Conservation (phyloP, 35 echinoderm and acorn worm genomes). For the Anneissia japonica region DNA sequence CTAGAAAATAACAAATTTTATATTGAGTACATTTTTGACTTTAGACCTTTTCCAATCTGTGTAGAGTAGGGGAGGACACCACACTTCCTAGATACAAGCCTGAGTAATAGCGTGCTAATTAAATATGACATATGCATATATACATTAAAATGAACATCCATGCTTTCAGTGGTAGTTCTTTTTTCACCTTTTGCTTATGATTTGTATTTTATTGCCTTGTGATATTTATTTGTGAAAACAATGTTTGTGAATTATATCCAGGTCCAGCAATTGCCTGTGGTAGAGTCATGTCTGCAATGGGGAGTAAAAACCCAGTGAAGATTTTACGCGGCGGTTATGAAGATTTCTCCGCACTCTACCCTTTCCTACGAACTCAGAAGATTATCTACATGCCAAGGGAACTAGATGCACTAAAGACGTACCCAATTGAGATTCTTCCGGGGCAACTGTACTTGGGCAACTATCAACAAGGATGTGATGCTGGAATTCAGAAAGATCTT, state of each 20-base stretch:
- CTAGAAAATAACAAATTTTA: too few relatives aligned
- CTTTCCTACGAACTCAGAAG: slow-evolving; percentile 91
- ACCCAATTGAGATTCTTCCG: slow-evolving; percentile 87
- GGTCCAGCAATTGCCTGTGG: slow-evolving; percentile 75
- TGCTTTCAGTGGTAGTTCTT: too few relatives aligned
- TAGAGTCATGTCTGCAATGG: slow-evolving; percentile 82
- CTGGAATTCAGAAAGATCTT: slow-evolving; percentile 67
- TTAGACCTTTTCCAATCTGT: too few relatives aligned
- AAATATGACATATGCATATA: too few relatives aligned
- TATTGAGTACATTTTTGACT: too few relatives aligned
- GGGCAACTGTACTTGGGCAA: slow-evolving; percentile 81
- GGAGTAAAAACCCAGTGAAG: slow-evolving; percentile 76
- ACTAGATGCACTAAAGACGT: slow-evolving; percentile 69
- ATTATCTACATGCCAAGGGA: slow-evolving; percentile 95
- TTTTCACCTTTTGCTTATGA: background rate
- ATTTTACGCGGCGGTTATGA: slow-evolving; percentile 90
- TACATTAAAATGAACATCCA: too few relatives aligned
- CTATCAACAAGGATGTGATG: slow-evolving; percentile 47
- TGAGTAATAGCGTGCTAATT: too few relatives aligned
- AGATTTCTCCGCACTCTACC: slow-evolving; percentile 94
- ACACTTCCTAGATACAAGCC: too few relatives aligned
- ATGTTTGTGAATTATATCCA: too few relatives aligned
- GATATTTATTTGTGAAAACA: background rate
- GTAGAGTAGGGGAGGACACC: too few relatives aligned
- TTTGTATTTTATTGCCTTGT: background rate